Base-by-base conservation (phyloP, 2,888 invertebrate genomes). In the Imbricaverruca yamaguchii region DNA sequence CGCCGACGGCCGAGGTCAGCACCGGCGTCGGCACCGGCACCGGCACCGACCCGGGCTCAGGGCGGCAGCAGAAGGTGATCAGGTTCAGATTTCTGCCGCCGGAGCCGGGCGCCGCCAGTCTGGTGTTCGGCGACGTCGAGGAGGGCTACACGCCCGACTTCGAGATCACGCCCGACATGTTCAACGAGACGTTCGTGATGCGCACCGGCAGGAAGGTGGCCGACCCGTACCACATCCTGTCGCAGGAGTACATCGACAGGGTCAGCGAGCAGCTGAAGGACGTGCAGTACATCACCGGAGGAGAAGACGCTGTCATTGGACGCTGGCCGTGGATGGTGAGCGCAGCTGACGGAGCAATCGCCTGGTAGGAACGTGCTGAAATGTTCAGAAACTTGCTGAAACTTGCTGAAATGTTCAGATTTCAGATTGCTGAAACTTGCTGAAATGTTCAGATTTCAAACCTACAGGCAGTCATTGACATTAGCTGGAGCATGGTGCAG, bases 321-420 rank as follows among this genome's bases (percentile, higher is more conserved):
- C 56, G n/a, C 15, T 78, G 78, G 78, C 78, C 78, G 9, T 78
- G 78, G 78, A n/a, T 78, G 23, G 78, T 78, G 21, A 78, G 78
- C 39, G 39, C 39, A 39, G 39, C 39, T 39, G 39, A 39, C 39
- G 39, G 39, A 39, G 39, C 39, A 39, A 39, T 39, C 4, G 39
- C 39, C 39, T 4, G 39, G 4, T 4, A 39, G 4, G 39, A 39
- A 39, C 39, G 4, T 39, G 39, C 39, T 39, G 2, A 39, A 39
- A 39, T 4, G 4, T 39, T 1, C 39, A 3, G 2, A 39, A 39
- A 39, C 39, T 39, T 39, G 39, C 39, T 39, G n/a, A n/a, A 39
- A 39, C 39, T 39, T 39, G 39, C 39, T 39, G 39, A 39, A 39
- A 39, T 39, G 39, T 39, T 39, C 39, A 39, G 4, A 39, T 39